Conservation (phyloP, 2,888 invertebrate genomes). For the Ecdyonurus torrentis region DNA sequence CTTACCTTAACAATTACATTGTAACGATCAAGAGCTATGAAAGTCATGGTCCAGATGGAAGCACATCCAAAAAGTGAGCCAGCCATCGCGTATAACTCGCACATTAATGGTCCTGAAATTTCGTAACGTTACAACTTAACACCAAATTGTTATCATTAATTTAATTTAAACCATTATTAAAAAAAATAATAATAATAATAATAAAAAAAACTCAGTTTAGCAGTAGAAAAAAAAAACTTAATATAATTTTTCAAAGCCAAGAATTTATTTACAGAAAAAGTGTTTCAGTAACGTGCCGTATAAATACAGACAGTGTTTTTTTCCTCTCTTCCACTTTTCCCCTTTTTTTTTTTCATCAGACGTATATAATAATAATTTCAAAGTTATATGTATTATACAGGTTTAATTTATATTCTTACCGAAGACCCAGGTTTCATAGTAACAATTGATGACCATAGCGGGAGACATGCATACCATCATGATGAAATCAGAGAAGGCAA, state of each 20-base stretch:
- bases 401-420: constrained; percentile 22
- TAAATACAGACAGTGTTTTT: too few relatives aligned
- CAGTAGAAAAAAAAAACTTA: too few relatives aligned
- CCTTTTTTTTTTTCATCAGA: neutral
- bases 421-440: constrained; percentile 46
- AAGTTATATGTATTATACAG: neutral
- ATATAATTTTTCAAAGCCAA: too few relatives aligned
- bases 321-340: too few relatives aligned
- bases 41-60: constrained; percentile 48
- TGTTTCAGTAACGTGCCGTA: too few relatives aligned
- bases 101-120: constrained; percentile 32
- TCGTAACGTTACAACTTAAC: neutral
- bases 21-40: constrained; percentile 46
- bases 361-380: neutral
- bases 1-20: constrained; percentile 42
- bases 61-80: constrained; percentile 47
- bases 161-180: neutral
- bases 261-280: too few relatives aligned
- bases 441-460: constrained; percentile 69
- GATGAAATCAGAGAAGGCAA: constrained; percentile 78
- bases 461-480: constrained; percentile 78
- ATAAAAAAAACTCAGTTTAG: too few relatives aligned
- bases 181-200: too few relatives aligned
- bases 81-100: constrained; percentile 42
- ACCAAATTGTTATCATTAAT: neutral